Base-by-base conservation (phyloP, 1,140 invertebrate genomes). In the Achatina immaculata region DNA sequence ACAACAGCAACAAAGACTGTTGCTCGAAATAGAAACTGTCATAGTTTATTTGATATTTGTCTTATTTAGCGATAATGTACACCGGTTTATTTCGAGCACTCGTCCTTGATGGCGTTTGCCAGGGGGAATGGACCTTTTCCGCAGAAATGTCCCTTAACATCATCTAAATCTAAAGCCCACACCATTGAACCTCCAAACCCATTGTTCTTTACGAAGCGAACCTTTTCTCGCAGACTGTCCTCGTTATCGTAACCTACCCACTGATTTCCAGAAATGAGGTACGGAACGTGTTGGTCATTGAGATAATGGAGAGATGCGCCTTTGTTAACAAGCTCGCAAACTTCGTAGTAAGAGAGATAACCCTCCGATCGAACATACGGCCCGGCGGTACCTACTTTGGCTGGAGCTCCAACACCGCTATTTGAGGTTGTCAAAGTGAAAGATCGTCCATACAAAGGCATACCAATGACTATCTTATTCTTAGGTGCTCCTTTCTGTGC, bases 91-190 rank as follows among this genome's bases (percentile, higher is more conserved):
- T 38, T 40, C 36, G 66, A 36, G 40, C 73, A 75, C 28, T 78
- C 78, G 7, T 55, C 55, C 4, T 83, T 82, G 19, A 98, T 95
- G 0, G 84, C 68, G 24, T 42, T 82, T 21, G 86, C 43, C 40
- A 89, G 68, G 0, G 87, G 87, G 81, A 81, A 88, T 51, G 82
- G 83, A 34, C 86, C 84, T 58, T 84, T 34, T 48, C 82, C 81
- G 78, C 87, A 88, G 69, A 82, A 85, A 0, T 72, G 51, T 28
- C 85, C 85, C 28, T 78, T 82, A 92, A 98, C 98, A 91, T 99
- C 97, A 86, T 99, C 98, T 96, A 98, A 97, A 87, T 98, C 97
- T 0, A 98, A 93, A 0, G 96, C 97, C 97, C 97, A 99, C 0
- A 97, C 95, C 96, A 99, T 98, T 40, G 97, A 97, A 19, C 98